Evolutionary conservation across 2,888 invertebrate genomes (phyloP), one percentile per base, ranked within the genome.

Genomic region (Thereva nobilitata): DNA sequence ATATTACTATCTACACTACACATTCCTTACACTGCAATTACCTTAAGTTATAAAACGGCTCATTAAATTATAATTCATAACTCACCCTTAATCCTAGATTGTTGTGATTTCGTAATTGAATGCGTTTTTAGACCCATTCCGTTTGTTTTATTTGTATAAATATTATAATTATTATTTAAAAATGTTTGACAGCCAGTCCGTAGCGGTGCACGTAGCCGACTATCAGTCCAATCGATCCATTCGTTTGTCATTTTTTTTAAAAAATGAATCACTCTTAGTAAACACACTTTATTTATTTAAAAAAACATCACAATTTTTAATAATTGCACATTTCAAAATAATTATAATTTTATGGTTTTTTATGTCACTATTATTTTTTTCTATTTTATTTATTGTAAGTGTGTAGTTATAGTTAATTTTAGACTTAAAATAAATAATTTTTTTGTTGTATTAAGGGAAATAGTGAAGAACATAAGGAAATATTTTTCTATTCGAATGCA

Each of bases 191-290:
- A 76, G 68, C 79, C 77, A 35, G 75, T 71, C 23, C 79, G 70
- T 59, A 79, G 68, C 7, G 80, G 79, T 41, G 76, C 75, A 73
- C 79, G 75, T 74, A 79, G 75, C 68, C 79, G 76, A 73, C 76
- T 76, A 73, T 80, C 80, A 67, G 76, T 75, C 79, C 79, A 80
- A 74, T 80, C 79, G 67, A 80, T 79, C 80, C 80, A 80, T 72
- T 80, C 80, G 74, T 80, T 80, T 72, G 80, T 80, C 80, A 80
- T 80, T 65, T 72, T 72, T 34, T 49, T 50, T 6, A 61, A 40
- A 2, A 40, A 23, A 10, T 12, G 23, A 23, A 23, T 23, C 23
- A 23, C 23, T n/a, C n/a, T 23, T 23, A 23, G 23, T 23, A 23
- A 2, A 23, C 50, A 40, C 53, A 53, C 38, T 53, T 53, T 38